Evolutionary conservation across 2,888 invertebrate species (phyloP).

Genomic region (Conus canariensis): DNA sequence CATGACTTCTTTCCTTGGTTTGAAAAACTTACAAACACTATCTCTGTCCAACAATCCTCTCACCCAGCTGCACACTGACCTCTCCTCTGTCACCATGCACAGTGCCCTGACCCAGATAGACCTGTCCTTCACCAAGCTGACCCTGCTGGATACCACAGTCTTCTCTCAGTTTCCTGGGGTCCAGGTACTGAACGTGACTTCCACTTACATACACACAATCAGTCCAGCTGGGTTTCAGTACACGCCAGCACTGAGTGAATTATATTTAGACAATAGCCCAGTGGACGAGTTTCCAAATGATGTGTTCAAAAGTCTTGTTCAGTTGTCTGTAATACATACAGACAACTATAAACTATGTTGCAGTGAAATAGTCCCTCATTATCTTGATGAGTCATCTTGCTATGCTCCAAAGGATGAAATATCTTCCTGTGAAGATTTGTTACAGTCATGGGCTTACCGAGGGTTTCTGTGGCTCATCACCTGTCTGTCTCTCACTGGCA

Average conservation of each 20-base stretch:
- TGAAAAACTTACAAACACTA: not conserved
- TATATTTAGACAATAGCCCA: not conserved
- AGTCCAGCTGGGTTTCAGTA: not conserved
- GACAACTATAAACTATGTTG: constrained; percentile 25
- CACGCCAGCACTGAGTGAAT: not conserved
- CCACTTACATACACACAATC: not conserved
- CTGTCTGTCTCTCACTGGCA: not conserved
- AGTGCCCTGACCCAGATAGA: not conserved
- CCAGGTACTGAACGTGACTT: not conserved
- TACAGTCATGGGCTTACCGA: not conserved
- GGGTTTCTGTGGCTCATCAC: not conserved
- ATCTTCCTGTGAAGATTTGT: constrained; percentile 17
- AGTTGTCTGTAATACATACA: not conserved
- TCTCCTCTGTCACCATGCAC: not conserved
- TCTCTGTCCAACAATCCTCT: constrained; percentile 23
- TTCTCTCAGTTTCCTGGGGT: not conserved
- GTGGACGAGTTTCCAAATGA: not conserved
- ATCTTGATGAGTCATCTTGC: not conserved
- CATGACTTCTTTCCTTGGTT: not conserved
- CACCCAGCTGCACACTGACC: not conserved
- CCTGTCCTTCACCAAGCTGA: not conserved
- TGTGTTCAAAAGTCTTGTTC: not conserved
- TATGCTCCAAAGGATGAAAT: not conserved
- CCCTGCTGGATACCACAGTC: not conserved
- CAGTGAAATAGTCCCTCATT: not conserved